A percentile compares a stretch with the other conserved stretches of the same genome.
phyloP scores from a whole-genome alignment of 2,797 vertebrate genomes.

The Emydoidea blandingii region DNA sequence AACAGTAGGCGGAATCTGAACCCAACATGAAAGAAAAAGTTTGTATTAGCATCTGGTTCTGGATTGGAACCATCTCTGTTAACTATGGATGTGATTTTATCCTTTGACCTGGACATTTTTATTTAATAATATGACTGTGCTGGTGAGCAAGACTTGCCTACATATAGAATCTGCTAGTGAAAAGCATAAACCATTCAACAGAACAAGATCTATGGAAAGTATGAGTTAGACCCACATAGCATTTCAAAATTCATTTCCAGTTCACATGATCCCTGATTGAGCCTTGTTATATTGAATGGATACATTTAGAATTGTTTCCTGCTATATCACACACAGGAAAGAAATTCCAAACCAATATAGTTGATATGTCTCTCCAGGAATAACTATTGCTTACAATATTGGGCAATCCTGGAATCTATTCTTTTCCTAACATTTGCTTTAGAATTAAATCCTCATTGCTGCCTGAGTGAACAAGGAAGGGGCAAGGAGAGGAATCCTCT shows the following conservation, averaged over 20 bases:
- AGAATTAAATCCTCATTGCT: not conserved
- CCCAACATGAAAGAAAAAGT: not conserved
- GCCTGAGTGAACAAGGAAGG: not conserved
- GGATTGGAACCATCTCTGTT: not conserved
- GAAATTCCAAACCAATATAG: accelerated
- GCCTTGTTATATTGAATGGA: not conserved
- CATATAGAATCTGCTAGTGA: not conserved
- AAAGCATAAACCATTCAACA: not conserved
- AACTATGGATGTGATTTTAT: not conserved
- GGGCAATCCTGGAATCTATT: not conserved
- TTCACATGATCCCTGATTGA: not conserved
- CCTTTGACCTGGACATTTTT: not conserved
- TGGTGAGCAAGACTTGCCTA: not conserved
- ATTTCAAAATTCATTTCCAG: not conserved
- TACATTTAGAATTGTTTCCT: not conserved
- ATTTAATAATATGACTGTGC: not conserved
- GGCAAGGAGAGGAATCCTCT: not conserved
- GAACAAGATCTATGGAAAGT: not conserved
- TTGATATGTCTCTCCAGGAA: not conserved
- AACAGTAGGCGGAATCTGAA: not conserved
- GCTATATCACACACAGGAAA: not conserved
- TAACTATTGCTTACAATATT: not conserved
- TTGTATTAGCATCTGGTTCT: not conserved
- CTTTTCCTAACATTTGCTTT: not conserved
- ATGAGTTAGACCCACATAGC: not conserved